A percentile compares a stretch with the other conserved stretches of the same genome.
Evolutionary conservation across 2,113 vertebrate species (phyloP).

Genomic region (Pandion haliaetus): DNA sequence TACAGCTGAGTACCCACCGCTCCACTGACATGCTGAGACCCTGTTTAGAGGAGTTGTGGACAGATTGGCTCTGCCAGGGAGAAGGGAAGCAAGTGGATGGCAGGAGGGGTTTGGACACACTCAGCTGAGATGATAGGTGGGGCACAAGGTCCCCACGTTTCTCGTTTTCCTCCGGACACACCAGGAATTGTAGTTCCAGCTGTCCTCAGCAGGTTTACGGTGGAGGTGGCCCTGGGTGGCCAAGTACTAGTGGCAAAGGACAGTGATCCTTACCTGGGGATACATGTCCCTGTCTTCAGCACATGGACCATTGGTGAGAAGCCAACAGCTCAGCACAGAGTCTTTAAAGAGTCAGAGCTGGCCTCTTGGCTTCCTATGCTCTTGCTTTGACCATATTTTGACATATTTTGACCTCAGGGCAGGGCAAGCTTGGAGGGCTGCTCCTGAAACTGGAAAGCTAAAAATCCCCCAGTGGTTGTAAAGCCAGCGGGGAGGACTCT

Average conservation of each 20-base stretch:
- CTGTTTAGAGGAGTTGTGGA: background rate
- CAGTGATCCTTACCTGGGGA: background rate
- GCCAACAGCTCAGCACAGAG: background rate
- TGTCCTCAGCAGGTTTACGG: background rate
- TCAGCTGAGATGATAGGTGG: background rate
- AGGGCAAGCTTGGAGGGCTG: background rate
- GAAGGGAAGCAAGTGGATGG: background rate
- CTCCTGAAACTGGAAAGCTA: background rate
- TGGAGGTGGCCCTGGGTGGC: background rate
- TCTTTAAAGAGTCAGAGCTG: background rate
- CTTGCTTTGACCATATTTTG: background rate
- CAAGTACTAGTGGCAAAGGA: background rate
- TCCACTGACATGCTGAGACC: background rate
- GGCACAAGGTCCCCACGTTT: background rate
- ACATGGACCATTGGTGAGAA: background rate
- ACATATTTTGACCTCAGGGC: background rate
- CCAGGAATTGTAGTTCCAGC: background rate
- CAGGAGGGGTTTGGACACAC: background rate
- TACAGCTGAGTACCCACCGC: background rate
- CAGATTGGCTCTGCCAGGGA: background rate
- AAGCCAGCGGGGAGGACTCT: background rate
- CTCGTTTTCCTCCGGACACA: background rate
- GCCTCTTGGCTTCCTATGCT: background rate
- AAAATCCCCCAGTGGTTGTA: background rate
- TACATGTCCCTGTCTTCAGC: background rate